Evolutionary conservation across 2,113 vertebrate genomes (phyloP).

Genomic region (Tor tambroides): DNA sequence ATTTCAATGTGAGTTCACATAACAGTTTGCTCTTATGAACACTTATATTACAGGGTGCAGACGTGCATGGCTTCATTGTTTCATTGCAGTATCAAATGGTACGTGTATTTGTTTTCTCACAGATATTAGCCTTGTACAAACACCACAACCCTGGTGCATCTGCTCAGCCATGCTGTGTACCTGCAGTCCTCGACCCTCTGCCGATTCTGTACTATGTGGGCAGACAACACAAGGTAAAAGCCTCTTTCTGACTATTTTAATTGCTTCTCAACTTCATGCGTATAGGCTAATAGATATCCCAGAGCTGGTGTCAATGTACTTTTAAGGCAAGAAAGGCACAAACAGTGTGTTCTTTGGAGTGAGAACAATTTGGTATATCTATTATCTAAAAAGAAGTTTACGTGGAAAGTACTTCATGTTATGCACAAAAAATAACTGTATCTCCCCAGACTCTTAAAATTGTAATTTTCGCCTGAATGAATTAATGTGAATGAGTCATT

Average conservation of each 20-base stretch:
- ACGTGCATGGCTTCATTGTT: background rate
- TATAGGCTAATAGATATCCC: background rate
- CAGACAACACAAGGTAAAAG: constrained; percentile 79
- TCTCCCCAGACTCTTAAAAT: background rate
- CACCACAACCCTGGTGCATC: constrained; percentile 90
- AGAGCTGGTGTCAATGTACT: background rate
- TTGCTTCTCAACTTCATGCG: background rate
- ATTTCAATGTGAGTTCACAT: background rate
- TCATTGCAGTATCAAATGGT: background rate
- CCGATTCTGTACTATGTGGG: constrained; percentile 92
- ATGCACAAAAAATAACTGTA: background rate
- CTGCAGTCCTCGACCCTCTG: constrained; percentile 83
- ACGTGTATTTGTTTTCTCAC: constrained; percentile 46
- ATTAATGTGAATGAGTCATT: background rate
- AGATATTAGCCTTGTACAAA: constrained; percentile 90
- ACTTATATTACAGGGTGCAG: background rate
- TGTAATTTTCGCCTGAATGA: background rate
- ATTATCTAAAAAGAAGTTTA: background rate
- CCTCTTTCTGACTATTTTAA: background rate
- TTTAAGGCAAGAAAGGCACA: background rate
- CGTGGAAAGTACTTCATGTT: background rate
- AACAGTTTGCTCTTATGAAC: background rate
- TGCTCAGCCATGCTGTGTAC: constrained; percentile 89
- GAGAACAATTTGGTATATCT: background rate
- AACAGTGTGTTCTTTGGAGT: background rate